Percentiles rank a stretch among this genome's conserved stretches.
These are phyloP conservation scores for Cerastoderma edule DNA, from an alignment of 2,888 invertebrate genomes.

Conservation along the genomic window DNA sequence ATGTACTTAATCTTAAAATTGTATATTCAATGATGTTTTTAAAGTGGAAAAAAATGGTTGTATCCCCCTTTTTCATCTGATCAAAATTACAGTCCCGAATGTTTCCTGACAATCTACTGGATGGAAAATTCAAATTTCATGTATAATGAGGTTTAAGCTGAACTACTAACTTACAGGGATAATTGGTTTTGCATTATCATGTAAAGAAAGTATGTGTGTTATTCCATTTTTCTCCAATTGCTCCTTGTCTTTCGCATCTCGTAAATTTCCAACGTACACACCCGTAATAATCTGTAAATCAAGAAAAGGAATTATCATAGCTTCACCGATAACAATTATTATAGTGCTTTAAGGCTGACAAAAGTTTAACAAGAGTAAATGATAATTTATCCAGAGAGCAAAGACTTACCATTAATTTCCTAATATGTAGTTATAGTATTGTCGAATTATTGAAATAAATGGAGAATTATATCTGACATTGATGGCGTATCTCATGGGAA, in stretches of 20 bases:
- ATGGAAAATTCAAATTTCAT: no score
- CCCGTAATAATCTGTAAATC: slow-evolving; percentile 90
- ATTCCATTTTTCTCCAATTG: slow-evolving; percentile 95
- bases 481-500: no score
- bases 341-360: no score
- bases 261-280: slow-evolving; percentile 97
- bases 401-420: no score
- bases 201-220: slow-evolving; percentile 97
- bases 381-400: no score
- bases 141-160: background rate
- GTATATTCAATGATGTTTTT: background rate
- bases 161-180: slow-evolving; percentile 67
- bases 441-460: no score
- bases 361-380: no score
- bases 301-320: no score
- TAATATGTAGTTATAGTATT: no score
- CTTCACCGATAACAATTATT: no score
- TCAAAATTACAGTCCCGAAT: background rate
- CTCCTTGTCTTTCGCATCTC: slow-evolving; percentile 96
- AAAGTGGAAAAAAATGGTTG: background rate
- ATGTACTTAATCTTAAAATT: background rate
- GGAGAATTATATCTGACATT: no score
- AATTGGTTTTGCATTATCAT: slow-evolving; percentile 92
- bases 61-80: background rate
- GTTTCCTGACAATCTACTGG: no score